A percentile compares a stretch with the other conserved stretches of the same genome.
These are phyloP conservation scores for Drepana falcataria DNA, from an alignment of 2,888 invertebrate genomes.

Conservation along the genomic window DNA sequence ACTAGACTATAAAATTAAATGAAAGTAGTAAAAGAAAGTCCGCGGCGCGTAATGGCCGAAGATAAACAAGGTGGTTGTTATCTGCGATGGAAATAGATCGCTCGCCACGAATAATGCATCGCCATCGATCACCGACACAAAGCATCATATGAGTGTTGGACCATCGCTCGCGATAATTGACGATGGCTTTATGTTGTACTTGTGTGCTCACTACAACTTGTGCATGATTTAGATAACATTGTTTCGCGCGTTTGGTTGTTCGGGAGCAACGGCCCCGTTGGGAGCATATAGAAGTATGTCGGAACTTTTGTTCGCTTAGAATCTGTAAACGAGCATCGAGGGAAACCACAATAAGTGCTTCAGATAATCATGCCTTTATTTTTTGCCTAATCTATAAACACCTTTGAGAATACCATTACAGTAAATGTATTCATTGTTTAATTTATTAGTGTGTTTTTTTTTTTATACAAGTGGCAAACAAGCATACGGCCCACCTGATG, in stretches of 20 bases:
- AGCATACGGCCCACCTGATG: no score
- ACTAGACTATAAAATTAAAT: background rate
- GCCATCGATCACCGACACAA: slow-evolving; percentile 23
- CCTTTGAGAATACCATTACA: no score
- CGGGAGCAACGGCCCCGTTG: background rate
- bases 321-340: no score
- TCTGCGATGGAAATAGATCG: slow-evolving; percentile 19
- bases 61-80: slow-evolving; percentile 14
- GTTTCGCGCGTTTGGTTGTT: background rate
- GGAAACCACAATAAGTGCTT: no score
- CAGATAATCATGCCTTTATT: no score
- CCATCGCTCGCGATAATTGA: slow-evolving; percentile 16
- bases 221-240: background rate
- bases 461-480: no score
- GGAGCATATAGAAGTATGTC: background rate
- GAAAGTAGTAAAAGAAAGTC: slow-evolving; percentile 1
- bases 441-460: no score
- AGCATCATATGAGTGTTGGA: slow-evolving; percentile 8
- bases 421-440: no score
- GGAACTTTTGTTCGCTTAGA: no score
- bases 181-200: slow-evolving; percentile 11
- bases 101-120: slow-evolving; percentile 20
- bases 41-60: slow-evolving; percentile 7
- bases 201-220: slow-evolving; percentile 5
- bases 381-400: no score